Conservation (phyloP, 2,113 vertebrate genomes). For the Morone saxatilis region DNA sequence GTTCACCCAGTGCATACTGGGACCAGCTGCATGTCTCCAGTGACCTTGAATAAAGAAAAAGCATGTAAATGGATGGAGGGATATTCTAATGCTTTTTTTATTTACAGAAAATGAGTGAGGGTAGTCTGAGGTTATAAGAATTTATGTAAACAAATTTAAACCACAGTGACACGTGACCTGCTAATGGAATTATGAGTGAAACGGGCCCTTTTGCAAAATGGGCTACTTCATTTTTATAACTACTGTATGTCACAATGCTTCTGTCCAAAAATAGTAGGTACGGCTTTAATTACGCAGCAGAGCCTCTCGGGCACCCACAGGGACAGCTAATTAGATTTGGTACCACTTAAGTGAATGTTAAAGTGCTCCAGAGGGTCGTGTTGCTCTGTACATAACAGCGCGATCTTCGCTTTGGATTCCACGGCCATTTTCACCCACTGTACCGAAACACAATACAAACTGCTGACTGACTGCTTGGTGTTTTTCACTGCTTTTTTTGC, state of each 20-base stretch:
- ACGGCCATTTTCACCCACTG: neutral
- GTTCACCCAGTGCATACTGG: neutral
- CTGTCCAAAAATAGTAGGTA: neutral
- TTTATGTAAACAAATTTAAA: conserved; percentile 2
- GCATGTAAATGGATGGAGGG: neutral
- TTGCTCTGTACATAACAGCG: neutral
- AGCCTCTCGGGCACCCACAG: neutral
- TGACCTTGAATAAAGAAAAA: conserved; percentile 1
- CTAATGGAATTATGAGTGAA: conserved; percentile 8
- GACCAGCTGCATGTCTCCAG: neutral
- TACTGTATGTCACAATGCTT: neutral
- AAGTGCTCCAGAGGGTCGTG: neutral
- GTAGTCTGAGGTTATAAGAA: neutral
- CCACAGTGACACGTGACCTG: neutral
- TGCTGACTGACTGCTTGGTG: neutral
- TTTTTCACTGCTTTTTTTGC: too few species aligned
- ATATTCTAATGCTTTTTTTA: conserved; percentile 1
- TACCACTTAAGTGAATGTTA: conserved; percentile 5
- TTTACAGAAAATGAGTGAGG: neutral
- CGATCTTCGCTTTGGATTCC: neutral
- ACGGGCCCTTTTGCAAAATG: conserved; percentile 4
- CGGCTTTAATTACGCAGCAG: conserved; percentile 17
- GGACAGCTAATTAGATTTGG: conserved; percentile 16
- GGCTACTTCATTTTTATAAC: neutral
- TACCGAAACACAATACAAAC: neutral